Evolutionary conservation across 1,140 invertebrate species (phyloP).

Genomic region (Anastrepha obliqua): DNA sequence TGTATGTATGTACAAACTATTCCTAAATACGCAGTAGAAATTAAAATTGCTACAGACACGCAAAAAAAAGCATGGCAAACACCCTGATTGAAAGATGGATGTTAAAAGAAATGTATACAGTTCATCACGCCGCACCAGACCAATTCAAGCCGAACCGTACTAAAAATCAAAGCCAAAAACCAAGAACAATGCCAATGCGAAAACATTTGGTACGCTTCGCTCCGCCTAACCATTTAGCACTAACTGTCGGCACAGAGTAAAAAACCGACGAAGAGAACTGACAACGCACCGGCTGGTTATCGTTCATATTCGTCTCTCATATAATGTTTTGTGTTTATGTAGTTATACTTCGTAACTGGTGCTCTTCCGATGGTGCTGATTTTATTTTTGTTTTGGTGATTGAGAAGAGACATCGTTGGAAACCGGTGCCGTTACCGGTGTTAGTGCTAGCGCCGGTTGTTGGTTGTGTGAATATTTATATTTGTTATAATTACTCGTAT

Average conservation of each 20-base stretch:
- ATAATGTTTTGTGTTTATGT: neutral
- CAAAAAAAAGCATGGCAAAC: slow-evolving; percentile 35
- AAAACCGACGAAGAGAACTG: neutral
- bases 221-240: slow-evolving; percentile 22
- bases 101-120: neutral
- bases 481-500: neutral
- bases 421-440: slow-evolving; percentile 15
- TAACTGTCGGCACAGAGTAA: neutral
- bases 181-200: slow-evolving; percentile 16
- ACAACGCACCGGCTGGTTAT: neutral
- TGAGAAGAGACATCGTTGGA: neutral
- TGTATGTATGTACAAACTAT: slow-evolving; percentile 6
- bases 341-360: neutral
- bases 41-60: neutral
- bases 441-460: neutral
- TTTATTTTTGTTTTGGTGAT: slow-evolving; percentile 12
- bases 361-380: neutral
- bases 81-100: neutral
- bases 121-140: slow-evolving; percentile 3
- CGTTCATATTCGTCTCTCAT: neutral
- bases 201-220: neutral
- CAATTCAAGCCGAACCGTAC: neutral
- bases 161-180: neutral
- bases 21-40: slow-evolving; percentile 36
- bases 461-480: neutral